Conservation (phyloP, 2,113 vertebrate genomes). For the Condylura cristata region DNA sequence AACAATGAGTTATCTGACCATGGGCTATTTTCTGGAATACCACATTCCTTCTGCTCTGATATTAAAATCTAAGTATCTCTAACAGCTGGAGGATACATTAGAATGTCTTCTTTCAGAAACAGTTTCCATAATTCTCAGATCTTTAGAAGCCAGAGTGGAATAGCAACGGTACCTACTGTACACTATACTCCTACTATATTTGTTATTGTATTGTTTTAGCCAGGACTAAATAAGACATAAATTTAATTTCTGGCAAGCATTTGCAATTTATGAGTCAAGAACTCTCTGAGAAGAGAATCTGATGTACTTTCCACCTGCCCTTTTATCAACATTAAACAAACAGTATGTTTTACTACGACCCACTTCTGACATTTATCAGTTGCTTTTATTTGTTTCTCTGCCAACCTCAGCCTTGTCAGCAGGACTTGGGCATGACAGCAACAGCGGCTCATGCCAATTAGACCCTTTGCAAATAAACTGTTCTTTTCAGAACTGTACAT, state of each 20-base stretch:
- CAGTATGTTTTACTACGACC: constrained; percentile 67
- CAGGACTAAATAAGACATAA: constrained; percentile 44
- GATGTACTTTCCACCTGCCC: constrained; percentile 57
- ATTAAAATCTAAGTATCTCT: constrained; percentile 26
- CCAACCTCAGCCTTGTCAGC: constrained; percentile 63
- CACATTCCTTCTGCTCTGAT: background rate
- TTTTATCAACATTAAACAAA: constrained; percentile 74
- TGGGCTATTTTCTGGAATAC: background rate
- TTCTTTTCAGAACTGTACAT: constrained; percentile 50
- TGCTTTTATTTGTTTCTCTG: constrained; percentile 74
- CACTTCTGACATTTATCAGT: constrained; percentile 76
- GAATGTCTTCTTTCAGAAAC: background rate
- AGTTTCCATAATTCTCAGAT: constrained; percentile 10
- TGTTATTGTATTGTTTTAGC: constrained; percentile 29
- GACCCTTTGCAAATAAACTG: constrained; percentile 54
- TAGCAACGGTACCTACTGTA: background rate
- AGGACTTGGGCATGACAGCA: constrained; percentile 25
- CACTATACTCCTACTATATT: background rate
- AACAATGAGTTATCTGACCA: background rate
- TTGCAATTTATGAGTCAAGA: constrained; percentile 69
- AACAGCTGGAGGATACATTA: background rate
- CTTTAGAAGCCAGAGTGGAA: background rate
- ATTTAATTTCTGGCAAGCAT: constrained; percentile 63
- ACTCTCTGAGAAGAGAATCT: constrained; percentile 58
- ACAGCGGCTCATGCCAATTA: constrained; percentile 45